These are phyloP conservation scores for Grantiella picta DNA, from an alignment of 2,113 vertebrate genomes.

Conservation along the genomic window DNA sequence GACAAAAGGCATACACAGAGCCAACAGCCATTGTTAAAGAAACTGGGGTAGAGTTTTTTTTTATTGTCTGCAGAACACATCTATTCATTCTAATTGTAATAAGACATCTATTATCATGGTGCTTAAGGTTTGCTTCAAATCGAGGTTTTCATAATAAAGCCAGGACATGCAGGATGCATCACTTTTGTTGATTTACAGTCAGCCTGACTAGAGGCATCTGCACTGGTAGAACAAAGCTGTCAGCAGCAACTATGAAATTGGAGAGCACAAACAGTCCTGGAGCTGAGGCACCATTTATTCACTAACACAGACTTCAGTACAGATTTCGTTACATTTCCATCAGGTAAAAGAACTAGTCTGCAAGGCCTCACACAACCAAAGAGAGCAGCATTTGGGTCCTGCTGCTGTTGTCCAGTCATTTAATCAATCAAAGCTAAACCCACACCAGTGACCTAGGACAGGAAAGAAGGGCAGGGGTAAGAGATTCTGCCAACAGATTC, in stretches of 20 bases:
- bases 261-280: background rate
- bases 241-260: background rate
- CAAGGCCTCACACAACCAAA: background rate
- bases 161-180: background rate
- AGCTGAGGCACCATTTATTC: background rate
- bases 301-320: background rate
- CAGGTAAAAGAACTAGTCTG: background rate
- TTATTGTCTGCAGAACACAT: background rate
- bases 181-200: background rate
- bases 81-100: background rate
- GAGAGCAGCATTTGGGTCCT: background rate
- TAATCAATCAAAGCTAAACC: background rate
- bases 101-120: background rate
- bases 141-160: background rate
- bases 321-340: background rate
- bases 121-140: background rate
- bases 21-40: background rate
- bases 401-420: background rate
- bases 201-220: background rate
- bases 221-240: background rate
- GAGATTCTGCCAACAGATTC: background rate
- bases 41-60: background rate
- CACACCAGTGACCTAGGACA: background rate
- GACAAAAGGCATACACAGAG: background rate
- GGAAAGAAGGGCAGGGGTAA: background rate